Base-by-base conservation (phyloP, 2,797 vertebrate genomes). In the Schizopygopsis malacanthus region DNA sequence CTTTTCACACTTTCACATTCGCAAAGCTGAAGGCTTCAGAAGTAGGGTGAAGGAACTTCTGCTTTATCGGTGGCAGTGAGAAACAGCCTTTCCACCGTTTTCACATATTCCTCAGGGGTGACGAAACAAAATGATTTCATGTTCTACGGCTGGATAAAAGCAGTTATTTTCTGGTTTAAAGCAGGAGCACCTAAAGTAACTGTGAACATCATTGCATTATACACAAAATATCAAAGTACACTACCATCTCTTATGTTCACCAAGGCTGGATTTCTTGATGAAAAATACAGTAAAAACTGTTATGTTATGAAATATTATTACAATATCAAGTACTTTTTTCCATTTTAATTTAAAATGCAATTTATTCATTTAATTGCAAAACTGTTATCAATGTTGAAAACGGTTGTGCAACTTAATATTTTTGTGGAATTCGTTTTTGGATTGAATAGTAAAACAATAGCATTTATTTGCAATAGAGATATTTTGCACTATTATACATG, bases 31-130 rank as follows among this genome's bases (percentile, higher is more conserved):
- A 61, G n/a, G n/a, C 39, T 63, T 81, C 28, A 52, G 65, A 22
- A 54, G 79, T 81, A 50, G 79, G 47, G 18, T 39, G 37, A 70
- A 70, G 61, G 39, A 81, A 54, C 28, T 22, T 79, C 37, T 79
- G 37, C 37, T 79, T 81, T 81, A 54, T 81, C 63, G 16, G 79
- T 33, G 7, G 43, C 45, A 54, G 10, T 52, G 43, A 65, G 61
- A 50, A 81, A 67, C 25, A 52, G 11, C 28, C 16, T 25, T 67
- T 54, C 18, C 20, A 16, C 54, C 18, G 22, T 59, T 80, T 67
- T 80, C 33, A 67, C 67, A 47, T 37, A 65, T 33, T 50, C 50
- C 47, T 37, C 59, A 50, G 45, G 61, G 79, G 41, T 80, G 43
- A 50, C 3, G 18, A 80, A 80, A 47, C 25, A 67, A 80, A 80